Evolutionary conservation across 2,797 vertebrate genomes (phyloP).

Genomic region (Emydoidea blandingii): DNA sequence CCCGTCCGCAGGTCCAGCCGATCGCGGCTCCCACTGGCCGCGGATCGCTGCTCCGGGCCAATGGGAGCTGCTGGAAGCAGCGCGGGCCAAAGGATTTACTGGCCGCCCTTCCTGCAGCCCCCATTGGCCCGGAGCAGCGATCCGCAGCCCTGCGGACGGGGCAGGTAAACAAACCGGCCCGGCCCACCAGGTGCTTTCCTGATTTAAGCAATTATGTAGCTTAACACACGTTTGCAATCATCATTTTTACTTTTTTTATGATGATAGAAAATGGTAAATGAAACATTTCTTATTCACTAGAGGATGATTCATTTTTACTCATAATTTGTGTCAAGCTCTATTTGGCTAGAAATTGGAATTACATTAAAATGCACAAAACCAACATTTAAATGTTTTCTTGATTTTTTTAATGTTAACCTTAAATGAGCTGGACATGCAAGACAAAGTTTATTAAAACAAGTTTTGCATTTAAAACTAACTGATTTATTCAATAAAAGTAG

Average conservation of each 20-base stretch:
- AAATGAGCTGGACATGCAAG: neutral
- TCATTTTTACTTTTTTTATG: neutral
- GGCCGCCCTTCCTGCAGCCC: too few relatives aligned
- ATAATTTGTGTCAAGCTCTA: neutral
- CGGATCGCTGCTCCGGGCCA: too few relatives aligned
- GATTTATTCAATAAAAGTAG: neutral
- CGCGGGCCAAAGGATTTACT: too few relatives aligned
- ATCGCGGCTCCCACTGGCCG: too few relatives aligned
- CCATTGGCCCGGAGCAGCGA: too few relatives aligned
- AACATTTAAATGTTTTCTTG: neutral
- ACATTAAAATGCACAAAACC: neutral
- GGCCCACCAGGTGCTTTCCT: too few relatives aligned
- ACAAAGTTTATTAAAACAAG: neutral
- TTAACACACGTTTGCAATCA: neutral
- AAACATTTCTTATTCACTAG: neutral
- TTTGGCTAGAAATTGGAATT: neutral
- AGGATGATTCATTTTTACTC: neutral
- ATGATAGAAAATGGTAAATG: neutral
- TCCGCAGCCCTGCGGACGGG: too few relatives aligned
- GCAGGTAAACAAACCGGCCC: too few relatives aligned
- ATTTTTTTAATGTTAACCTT: neutral
- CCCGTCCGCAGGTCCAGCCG: too few relatives aligned
- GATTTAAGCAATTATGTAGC: neutral
- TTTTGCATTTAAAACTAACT: neutral
- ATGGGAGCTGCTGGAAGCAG: too few relatives aligned